Percentiles rank a stretch among this genome's conserved stretches.
Evolutionary conservation across 23 tunicate genomes (phyloP).

Genomic region (Trididemnum miniatum): DNA sequence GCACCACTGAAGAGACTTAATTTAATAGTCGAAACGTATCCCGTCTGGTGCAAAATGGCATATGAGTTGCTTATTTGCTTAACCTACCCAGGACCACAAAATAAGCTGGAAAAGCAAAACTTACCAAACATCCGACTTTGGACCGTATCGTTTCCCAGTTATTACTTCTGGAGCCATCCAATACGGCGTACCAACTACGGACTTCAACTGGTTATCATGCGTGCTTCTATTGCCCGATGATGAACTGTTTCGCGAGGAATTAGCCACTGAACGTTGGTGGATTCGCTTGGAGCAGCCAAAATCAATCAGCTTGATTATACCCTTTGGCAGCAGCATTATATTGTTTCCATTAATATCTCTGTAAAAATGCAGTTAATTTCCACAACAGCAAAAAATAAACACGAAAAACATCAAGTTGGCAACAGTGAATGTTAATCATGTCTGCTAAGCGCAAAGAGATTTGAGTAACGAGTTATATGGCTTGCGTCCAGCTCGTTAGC

Average conservation of each 20-base stretch:
- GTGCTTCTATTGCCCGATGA: background rate
- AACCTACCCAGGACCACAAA: too few species aligned
- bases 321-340: conserved; percentile 74
- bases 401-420: too few species aligned
- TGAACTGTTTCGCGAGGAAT: conserved; percentile 38
- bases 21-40: too few species aligned
- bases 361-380: too few species aligned
- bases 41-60: too few species aligned
- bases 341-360: conserved; percentile 97
- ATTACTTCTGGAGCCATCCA: conserved; percentile 99
- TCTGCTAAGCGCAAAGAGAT: too few species aligned
- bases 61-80: too few species aligned
- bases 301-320: conserved; percentile 86
- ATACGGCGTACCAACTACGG: conserved; percentile 91
- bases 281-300: conserved; percentile 93
- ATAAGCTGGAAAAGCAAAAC: background rate
- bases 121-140: conserved; percentile 94
- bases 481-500: too few species aligned
- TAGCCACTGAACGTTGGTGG: conserved; percentile 32
- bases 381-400: too few species aligned
- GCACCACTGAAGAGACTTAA: too few species aligned
- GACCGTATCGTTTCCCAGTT: conserved; percentile 74
- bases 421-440: too few species aligned
- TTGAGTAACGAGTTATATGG: too few species aligned
- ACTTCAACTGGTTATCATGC: conserved; percentile 33